Evolutionary conservation across 1,140 invertebrate species (phyloP), one percentile per base, ranked within the genome.

Genomic region (Scaptomyza hsui): DNA sequence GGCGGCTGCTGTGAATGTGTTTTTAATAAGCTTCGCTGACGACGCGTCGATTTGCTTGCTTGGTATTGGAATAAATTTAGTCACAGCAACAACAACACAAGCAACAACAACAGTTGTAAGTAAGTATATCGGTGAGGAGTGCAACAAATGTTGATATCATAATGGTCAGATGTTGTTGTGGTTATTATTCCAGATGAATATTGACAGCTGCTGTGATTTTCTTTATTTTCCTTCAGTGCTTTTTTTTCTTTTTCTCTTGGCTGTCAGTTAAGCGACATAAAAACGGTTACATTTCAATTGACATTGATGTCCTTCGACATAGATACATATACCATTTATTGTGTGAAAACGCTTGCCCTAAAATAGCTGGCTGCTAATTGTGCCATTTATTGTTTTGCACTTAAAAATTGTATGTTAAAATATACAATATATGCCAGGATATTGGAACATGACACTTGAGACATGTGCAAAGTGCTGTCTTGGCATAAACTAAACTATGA

Each of bases 361-460:
- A 24, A 10, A 32, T 32, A 3, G 7, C 12, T n/a, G 32, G 12
- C 12, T n/a, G n/a, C 32, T 35, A 35, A 35, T 35, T 35, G 32
- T 35, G 32, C 32, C 32, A 37, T 37, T 37, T 37, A 37, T 37
- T 37, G 32, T n/a, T 12, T 24, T 6, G 24, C 24, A 24, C 6
- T 24, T 6, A 24, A 37, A 37, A 37, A 37, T 4, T 26, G 5
- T 26, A 35, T 7, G 26, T 29, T 37, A 37, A 4, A 37, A 3
- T 37, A n/a, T 37, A 37, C 32, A 5, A 29, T 4, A 29, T 9
- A n/a, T n/a, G n/a, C n/a, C n/a, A n/a, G 32, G 10, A n/a, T n/a
- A 37, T 37, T 37, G 32, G 32, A 37, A 37, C 32, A 37, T 37
- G 32, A 37, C 32, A 37, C 32, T n/a, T n/a, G 32, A 37, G 32